These are phyloP conservation scores for Corythoichthys intestinalis DNA, from an alignment of 2,113 vertebrate species.

Conservation along the genomic window DNA sequence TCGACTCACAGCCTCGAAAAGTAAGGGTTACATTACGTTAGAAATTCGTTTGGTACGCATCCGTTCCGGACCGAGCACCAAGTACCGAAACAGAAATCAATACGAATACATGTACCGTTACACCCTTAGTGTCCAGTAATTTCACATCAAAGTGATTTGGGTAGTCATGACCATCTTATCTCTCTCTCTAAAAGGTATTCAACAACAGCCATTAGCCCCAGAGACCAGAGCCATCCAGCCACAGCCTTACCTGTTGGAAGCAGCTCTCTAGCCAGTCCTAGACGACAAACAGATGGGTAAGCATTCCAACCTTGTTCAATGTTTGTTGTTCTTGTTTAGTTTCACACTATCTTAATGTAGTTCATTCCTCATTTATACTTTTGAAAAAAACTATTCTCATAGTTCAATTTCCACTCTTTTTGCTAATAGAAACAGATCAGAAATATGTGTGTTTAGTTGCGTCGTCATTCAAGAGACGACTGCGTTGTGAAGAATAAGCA, in stretches of 20 bases:
- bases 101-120: too few species aligned
- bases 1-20: too few species aligned
- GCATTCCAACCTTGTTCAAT: conserved; percentile 34
- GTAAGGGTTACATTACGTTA: too few species aligned
- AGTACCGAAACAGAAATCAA: too few species aligned
- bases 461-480: not conserved
- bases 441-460: not conserved
- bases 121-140: not conserved
- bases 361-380: not conserved
- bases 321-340: not conserved
- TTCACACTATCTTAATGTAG: not conserved
- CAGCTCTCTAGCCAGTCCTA: conserved; percentile 63
- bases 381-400: not conserved
- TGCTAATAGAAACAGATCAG: not conserved
- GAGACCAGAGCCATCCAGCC: conserved; percentile 79
- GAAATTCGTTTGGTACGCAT: too few species aligned
- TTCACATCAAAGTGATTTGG: not conserved
- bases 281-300: conserved; percentile 81
- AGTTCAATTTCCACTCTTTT: too few species aligned
- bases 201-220: conserved; percentile 76
- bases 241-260: conserved; percentile 65
- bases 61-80: too few species aligned
- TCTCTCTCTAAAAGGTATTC: conserved; percentile 76
- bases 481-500: not conserved
- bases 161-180: conserved; percentile 13